These are phyloP conservation scores for Valencia hispanica DNA, from an alignment of 2,797 vertebrate species.

Conservation along the genomic window DNA sequence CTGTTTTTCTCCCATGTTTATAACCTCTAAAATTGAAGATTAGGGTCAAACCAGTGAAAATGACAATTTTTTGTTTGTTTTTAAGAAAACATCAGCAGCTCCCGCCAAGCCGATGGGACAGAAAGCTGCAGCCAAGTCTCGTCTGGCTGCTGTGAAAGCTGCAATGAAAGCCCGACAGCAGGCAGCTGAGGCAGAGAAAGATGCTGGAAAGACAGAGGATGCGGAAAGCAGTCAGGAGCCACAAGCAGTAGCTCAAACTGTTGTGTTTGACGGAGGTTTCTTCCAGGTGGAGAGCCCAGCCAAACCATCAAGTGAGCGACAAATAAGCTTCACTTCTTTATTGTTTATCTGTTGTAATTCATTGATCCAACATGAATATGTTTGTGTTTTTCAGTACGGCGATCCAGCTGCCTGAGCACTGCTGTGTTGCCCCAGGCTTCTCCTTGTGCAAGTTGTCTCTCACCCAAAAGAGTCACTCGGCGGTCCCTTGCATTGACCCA, in stretches of 20 bases:
- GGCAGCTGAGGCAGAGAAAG: conserved; percentile 41
- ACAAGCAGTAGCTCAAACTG: conserved; percentile 54
- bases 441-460: conserved; percentile 41
- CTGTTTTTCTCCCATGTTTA: background rate
- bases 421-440: conserved; percentile 51
- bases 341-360: background rate
- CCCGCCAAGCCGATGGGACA: conserved; percentile 61
- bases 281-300: conserved; percentile 90
- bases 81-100: conserved; percentile 69
- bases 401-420: conserved; percentile 65
- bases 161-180: conserved; percentile 86
- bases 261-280: conserved; percentile 89
- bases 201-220: conserved; percentile 8
- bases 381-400: conserved; percentile 65
- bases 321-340: background rate
- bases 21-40: background rate
- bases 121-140: conserved; percentile 82
- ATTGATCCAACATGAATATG: background rate
- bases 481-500: conserved; percentile 42
- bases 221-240: conserved; percentile 9
- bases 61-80: background rate
- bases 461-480: conserved; percentile 56
- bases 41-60: background rate
- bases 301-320: conserved; percentile 80
- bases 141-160: conserved; percentile 88